A percentile compares a stretch with the other conserved stretches of the same genome.
Evolutionary conservation across 2,797 vertebrate species (phyloP).

Genomic region (Sebastes iracundus): DNA sequence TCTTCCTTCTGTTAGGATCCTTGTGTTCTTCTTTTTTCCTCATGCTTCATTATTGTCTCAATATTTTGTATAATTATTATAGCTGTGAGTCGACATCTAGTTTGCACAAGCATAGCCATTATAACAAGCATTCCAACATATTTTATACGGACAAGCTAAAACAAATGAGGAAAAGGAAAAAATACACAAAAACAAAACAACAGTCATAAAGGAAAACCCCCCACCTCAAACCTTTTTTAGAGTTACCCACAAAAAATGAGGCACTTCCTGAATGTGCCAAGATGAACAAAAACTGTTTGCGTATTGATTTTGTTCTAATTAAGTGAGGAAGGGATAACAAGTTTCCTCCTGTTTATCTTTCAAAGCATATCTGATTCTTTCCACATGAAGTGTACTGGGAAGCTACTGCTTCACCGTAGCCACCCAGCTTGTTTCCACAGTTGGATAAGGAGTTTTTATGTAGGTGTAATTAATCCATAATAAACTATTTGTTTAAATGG

Average conservation of each 20-base stretch:
- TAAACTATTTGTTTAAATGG: not conserved
- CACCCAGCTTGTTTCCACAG: not conserved
- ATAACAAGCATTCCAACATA: not conserved
- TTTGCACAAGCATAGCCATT: not conserved
- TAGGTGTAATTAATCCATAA: not conserved
- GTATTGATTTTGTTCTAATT: not conserved
- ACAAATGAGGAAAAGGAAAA: not conserved
- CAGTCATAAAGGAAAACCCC: not conserved
- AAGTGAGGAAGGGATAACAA: not conserved
- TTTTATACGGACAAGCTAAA: not conserved
- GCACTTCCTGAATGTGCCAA: not conserved
- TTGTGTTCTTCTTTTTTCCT: not conserved
- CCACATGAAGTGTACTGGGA: not conserved
- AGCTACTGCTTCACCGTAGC: not conserved
- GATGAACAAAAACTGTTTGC: not conserved
- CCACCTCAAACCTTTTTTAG: not conserved
- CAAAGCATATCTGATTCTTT: not conserved
- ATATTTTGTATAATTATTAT: not conserved
- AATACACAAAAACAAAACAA: not conserved
- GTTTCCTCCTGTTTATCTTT: not conserved
- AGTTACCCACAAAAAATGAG: not conserved
- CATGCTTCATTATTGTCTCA: not conserved
- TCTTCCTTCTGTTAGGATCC: not conserved
- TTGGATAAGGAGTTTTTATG: not conserved
- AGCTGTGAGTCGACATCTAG: not conserved